Conservation (phyloP, 2,888 invertebrate species). For the Rhagonycha lutea region DNA sequence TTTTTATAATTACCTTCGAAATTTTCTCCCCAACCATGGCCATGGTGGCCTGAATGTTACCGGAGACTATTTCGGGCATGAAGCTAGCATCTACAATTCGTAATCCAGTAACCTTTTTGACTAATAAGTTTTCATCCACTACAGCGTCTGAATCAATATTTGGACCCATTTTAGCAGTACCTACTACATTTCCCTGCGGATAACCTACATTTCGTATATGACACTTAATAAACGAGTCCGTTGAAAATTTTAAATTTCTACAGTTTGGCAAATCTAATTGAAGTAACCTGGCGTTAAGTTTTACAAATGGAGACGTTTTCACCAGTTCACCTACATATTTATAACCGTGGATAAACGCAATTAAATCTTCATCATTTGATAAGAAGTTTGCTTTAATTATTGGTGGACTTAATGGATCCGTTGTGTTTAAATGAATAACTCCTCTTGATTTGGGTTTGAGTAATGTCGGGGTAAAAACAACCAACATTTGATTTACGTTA, state of each 20-base stretch:
- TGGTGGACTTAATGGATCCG: constrained; percentile 53
- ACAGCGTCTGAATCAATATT: constrained; percentile 18
- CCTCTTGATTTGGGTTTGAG: constrained; percentile 58
- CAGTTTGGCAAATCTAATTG: constrained; percentile 52
- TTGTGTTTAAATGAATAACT: constrained; percentile 54
- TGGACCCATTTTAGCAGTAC: constrained; percentile 49
- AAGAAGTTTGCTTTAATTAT: constrained; percentile 65
- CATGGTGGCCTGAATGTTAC: constrained; percentile 58
- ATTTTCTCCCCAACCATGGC: constrained; percentile 62
- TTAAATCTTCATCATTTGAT: constrained; percentile 58
- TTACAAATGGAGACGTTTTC: constrained; percentile 51
- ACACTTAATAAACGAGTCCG: constrained; percentile 62
- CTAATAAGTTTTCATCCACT: constrained; percentile 53
- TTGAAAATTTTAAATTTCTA: constrained; percentile 42
- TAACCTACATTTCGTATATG: constrained; percentile 36
- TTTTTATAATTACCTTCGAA: constrained; percentile 54
- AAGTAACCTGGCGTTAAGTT: constrained; percentile 48
- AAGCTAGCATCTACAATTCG: constrained; percentile 57
- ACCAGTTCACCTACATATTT: constrained; percentile 51
- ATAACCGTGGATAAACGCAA: constrained; percentile 59
- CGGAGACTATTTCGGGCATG: constrained; percentile 47
- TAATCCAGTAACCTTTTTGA: constrained; percentile 52
- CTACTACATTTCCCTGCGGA: constrained; percentile 31
- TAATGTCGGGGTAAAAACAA: constrained; percentile 42
- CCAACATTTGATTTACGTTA: constrained; percentile 40